phyloP scores from a whole-genome alignment of 2,888 invertebrate genomes.

The Cosmopolites sordidus region DNA sequence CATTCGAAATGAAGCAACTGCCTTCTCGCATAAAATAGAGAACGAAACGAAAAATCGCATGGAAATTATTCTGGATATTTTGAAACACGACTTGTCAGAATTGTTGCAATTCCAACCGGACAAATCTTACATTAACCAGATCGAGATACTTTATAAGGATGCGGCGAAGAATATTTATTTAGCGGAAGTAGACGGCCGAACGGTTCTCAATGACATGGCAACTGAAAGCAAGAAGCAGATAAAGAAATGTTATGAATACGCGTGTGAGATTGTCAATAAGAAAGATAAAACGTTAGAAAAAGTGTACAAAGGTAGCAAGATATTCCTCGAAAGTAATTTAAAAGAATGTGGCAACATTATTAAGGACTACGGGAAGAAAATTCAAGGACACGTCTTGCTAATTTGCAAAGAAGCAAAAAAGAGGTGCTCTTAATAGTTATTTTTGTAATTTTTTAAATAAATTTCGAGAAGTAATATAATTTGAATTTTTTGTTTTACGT shows the following conservation, averaged over 20 bases:
- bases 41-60: constrained; percentile 5
- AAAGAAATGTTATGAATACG: constrained; percentile 13
- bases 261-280: constrained; percentile 15
- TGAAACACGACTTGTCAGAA: constrained; percentile 13
- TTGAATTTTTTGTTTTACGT: no score
- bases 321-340: constrained; percentile 14
- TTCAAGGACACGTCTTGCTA: constrained; percentile 11
- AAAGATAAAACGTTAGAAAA: constrained; percentile 19
- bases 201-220: constrained; percentile 5
- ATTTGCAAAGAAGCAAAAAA: constrained; percentile 19
- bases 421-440: not conserved
- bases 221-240: constrained; percentile 12
- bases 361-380: constrained; percentile 2
- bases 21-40: constrained; percentile 2
- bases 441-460: no score
- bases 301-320: constrained; percentile 14
- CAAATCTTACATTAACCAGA: constrained; percentile 8
- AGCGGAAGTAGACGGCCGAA: constrained; percentile 8
- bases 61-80: constrained; percentile 10
- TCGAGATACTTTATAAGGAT: constrained; percentile 17
- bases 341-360: constrained; percentile 6
- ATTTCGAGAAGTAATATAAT: no score
- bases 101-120: constrained; percentile 5
- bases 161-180: constrained; percentile 14
- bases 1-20: constrained; percentile 11